These are phyloP conservation scores for Nemapogon koenigi DNA, from an alignment of 2,888 invertebrate genomes.

Conservation along the genomic window DNA sequence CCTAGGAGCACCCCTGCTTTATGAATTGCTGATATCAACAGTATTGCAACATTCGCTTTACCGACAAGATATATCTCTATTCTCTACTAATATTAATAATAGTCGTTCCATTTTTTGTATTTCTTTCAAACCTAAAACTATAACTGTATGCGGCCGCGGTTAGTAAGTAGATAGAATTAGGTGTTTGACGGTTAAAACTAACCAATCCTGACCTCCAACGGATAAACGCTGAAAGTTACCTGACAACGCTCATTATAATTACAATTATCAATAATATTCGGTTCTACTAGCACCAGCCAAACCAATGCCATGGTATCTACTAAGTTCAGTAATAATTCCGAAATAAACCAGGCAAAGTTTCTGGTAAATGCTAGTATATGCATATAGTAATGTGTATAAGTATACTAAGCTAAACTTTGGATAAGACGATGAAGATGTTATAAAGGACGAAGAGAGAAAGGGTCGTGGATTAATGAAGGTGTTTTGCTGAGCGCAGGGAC, in stretches of 20 bases:
- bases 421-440: slow-evolving; percentile 17
- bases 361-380: slow-evolving; percentile 20
- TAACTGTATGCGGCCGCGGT: too few species aligned
- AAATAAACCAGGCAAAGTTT: slow-evolving; percentile 9
- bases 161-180: too few species aligned
- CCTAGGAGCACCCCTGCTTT: slow-evolving; percentile 25
- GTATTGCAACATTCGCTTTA: slow-evolving; percentile 33
- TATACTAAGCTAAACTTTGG: slow-evolving; percentile 19
- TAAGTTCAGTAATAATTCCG: slow-evolving; percentile 10
- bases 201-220: too few species aligned
- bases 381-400: slow-evolving; percentile 22
- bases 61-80: slow-evolving; percentile 40
- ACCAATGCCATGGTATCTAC: too few species aligned
- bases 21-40: slow-evolving; percentile 49
- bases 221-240: too few species aligned
- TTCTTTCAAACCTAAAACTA: too few species aligned
- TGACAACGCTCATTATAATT: too few species aligned
- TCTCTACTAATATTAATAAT: too few species aligned
- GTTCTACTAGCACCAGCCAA: too few species aligned
- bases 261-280: too few species aligned
- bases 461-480: slow-evolving; percentile 26
- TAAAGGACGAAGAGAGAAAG: slow-evolving; percentile 16
- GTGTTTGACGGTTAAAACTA: too few species aligned
- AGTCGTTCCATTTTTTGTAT: too few species aligned
- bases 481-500: slow-evolving; percentile 12